These are phyloP conservation scores for Hedya salicella DNA, from an alignment of 2,888 invertebrate species.

Conservation along the genomic window DNA sequence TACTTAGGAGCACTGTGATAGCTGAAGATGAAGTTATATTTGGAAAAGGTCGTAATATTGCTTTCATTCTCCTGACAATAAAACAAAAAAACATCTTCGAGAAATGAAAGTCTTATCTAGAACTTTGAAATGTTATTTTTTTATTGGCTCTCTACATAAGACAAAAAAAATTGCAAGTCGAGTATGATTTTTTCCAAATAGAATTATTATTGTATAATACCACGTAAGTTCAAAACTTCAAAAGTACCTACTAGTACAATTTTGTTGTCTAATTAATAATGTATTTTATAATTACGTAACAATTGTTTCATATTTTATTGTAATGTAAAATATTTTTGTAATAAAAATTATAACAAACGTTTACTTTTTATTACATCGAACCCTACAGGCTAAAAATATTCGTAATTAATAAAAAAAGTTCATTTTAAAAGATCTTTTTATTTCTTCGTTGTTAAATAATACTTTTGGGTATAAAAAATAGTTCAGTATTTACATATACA, in stretches of 20 bases:
- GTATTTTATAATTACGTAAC: constrained; percentile 40
- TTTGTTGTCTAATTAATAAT: constrained; percentile 48
- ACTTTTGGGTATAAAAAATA: constrained; percentile 65
- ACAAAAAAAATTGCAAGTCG: not conserved
- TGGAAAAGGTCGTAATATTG: constrained; percentile 6
- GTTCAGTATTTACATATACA: constrained; percentile 58
- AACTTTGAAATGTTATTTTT: not conserved
- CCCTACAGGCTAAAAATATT: too few species aligned
- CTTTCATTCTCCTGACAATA: too few species aligned
- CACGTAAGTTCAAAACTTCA: constrained; percentile 38
- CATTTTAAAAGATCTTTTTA: constrained; percentile 49
- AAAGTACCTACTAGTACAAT: constrained; percentile 52
- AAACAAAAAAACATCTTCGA: too few species aligned
- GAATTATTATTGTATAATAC: constrained; percentile 11
- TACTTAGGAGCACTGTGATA: constrained; percentile 74
- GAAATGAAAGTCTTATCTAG: too few species aligned
- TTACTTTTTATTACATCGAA: constrained; percentile 7
- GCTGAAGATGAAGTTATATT: constrained; percentile 46
- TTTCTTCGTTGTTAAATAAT: constrained; percentile 64
- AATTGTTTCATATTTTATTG: constrained; percentile 47
- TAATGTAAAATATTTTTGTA: constrained; percentile 53
- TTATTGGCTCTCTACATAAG: constrained; percentile 14
- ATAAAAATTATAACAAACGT: constrained; percentile 50
- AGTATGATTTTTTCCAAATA: constrained; percentile 34
- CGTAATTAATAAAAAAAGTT: not conserved